phyloP scores from a whole-genome alignment of 2,888 invertebrate genomes.

The Vanessa cardui region DNA sequence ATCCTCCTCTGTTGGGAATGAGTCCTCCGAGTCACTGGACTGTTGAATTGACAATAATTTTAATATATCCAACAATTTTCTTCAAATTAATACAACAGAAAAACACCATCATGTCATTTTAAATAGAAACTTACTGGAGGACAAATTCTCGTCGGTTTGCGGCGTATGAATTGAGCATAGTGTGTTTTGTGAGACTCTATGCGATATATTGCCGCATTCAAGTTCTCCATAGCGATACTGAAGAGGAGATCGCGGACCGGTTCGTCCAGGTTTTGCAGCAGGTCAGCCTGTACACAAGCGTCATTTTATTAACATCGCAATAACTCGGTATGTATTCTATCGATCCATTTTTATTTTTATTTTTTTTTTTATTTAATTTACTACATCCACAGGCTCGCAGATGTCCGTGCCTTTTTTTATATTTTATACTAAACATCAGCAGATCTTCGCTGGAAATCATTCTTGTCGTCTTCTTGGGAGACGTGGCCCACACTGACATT shows the following conservation, averaged over 20 bases:
- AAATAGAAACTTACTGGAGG: constrained; percentile 13
- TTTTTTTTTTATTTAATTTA: too few species aligned
- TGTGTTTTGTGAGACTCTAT: constrained; percentile 29
- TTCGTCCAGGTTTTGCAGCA: constrained; percentile 33
- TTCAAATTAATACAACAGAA: neutral
- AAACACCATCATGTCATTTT: too few species aligned
- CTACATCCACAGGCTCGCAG: too few species aligned
- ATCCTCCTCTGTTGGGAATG: neutral
- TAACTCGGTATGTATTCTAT: too few species aligned
- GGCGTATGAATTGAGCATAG: constrained; percentile 25
- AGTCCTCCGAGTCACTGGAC: neutral
- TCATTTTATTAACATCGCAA: too few species aligned
- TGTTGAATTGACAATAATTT: neutral
- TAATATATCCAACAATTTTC: neutral
- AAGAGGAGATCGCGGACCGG: constrained; percentile 30
- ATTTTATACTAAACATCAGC: too few species aligned
- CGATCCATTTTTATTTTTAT: too few species aligned
- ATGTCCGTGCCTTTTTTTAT: too few species aligned
- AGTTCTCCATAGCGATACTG: constrained; percentile 31
- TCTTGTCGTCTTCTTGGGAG: too few species aligned
- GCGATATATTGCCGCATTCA: constrained; percentile 29
- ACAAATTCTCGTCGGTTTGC: neutral
- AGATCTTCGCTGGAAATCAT: too few species aligned
- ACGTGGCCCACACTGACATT: too few species aligned
- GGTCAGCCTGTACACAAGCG: constrained; percentile 20